Evolutionary conservation across 2,888 invertebrate species (phyloP), one percentile per base, ranked within the genome.

Genomic region (Drosophila limbata): DNA sequence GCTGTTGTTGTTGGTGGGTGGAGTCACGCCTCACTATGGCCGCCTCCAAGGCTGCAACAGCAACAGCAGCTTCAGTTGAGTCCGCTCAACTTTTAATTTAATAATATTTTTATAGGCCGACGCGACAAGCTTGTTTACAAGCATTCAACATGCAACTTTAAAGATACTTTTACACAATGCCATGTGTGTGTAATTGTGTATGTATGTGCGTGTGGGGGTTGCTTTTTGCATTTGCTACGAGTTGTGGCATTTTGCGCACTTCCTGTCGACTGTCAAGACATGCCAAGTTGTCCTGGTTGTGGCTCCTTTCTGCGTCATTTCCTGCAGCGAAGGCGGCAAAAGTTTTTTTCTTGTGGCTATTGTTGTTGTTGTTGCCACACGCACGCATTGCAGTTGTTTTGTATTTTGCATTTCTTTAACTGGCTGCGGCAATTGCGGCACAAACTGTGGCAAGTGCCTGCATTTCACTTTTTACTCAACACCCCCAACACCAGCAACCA

Each of bases 191-290:
- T 59, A 28, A 40, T 19, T 53, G 31, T 40, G 28, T 9, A 28
- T 48, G 15, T 60, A 9, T 48, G n/a, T 55, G 25, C 15, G 13
- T 40, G 72, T 42, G 78, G 44, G 74, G 76, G 60, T 62, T 73
- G 66, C 76, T 76, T 62, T 70, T 80, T 77, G 75, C 71, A 75
- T 75, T 69, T 63, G 71, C 72, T 65, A 39, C 52, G 52, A 76
- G 87, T 77, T 88, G 84, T 89, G 89, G 91, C 90, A 90, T 89
- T 91, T 91, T 90, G 91, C 91, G 91, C 91, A 90, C 91, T 90
- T 91, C 91, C 90, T 91, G 91, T 85, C 91, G 88, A 81, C 82
- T 89, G 89, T 81, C 89, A 81, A 72, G 82, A 66, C 79, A 69
- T 72, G 67, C 77, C 77, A 69, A 65, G 69, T 68, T 69, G 77